These are phyloP conservation scores for Chironomus striatipennis DNA, from an alignment of 1,140 invertebrate genomes.

Conservation along the genomic window DNA sequence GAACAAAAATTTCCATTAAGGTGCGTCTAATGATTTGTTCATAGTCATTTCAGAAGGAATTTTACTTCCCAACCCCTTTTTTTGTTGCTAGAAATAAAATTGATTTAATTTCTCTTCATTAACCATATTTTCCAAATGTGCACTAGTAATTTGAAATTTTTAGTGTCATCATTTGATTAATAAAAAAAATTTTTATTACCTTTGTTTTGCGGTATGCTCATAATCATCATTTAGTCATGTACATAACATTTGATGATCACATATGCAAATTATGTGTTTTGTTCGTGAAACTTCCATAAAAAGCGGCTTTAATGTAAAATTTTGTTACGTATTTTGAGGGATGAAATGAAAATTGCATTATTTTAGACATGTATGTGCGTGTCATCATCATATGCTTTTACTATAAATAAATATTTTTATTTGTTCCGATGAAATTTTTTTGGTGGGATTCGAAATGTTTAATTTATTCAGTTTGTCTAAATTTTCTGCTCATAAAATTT, in stretches of 20 bases:
- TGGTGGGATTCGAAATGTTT: too few species aligned
- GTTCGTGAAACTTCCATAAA: neutral
- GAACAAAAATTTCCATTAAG: constrained; percentile 8
- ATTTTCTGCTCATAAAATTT: neutral
- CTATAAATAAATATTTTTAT: too few species aligned
- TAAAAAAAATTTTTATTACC: constrained; percentile 12
- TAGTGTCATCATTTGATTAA: neutral
- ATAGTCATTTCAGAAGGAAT: too few species aligned
- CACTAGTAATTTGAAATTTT: neutral
- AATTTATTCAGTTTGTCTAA: too few species aligned
- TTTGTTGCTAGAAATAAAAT: neutral
- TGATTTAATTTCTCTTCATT: neutral
- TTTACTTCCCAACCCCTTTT: too few species aligned
- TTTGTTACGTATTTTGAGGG: neutral
- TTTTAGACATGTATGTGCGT: neutral
- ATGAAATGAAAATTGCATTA: constrained; percentile 1
- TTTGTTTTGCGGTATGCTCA: neutral
- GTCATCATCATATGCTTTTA: neutral
- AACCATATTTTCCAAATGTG: constrained; percentile 2
- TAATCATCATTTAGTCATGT: constrained; percentile 2
- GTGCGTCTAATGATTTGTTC: neutral
- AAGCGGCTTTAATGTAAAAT: neutral
- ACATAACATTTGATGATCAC: constrained; percentile 5
- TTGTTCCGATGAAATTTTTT: too few species aligned
- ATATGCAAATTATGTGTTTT: constrained; percentile 14